Evolutionary conservation across 2,113 vertebrate genomes (phyloP).

Genomic region (Oenanthe oenanthe): DNA sequence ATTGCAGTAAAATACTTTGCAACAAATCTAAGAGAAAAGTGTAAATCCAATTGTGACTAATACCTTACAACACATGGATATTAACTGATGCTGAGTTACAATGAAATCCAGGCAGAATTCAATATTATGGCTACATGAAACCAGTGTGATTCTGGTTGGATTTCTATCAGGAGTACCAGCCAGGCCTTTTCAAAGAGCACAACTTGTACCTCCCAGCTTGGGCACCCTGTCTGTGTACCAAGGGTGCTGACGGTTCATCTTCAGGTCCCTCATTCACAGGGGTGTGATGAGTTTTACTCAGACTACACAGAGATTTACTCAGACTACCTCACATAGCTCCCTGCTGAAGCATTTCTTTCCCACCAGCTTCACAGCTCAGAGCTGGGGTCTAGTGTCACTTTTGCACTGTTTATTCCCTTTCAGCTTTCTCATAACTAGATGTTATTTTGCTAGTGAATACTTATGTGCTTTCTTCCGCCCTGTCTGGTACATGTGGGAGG

Average conservation of each 20-base stretch:
- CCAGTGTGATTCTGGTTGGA: neutral
- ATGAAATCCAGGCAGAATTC: constrained; percentile 20
- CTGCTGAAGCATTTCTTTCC: neutral
- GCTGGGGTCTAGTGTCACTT: neutral
- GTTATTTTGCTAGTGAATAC: neutral
- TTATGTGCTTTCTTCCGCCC: neutral
- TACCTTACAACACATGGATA: constrained; percentile 16
- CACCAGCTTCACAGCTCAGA: neutral
- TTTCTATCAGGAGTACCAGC: neutral
- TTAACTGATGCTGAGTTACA: neutral
- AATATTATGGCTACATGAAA: neutral
- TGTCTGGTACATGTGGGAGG: accelerated
- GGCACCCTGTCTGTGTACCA: neutral
- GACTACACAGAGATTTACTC: neutral
- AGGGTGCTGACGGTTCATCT: neutral
- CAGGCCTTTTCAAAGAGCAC: neutral
- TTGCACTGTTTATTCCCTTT: neutral
- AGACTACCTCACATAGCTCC: neutral
- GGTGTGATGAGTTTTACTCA: too few relatives aligned
- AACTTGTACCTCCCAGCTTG: neutral
- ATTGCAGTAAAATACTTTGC: constrained; percentile 33
- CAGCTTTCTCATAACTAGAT: neutral
- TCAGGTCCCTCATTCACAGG: neutral
- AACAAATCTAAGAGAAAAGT: constrained; percentile 11
- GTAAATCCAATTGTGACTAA: constrained; percentile 35